Percentiles rank a stretch among this genome's conserved stretches.
These are phyloP conservation scores for Stratiomys singularior DNA, from an alignment of 2,888 invertebrate species.

Conservation along the genomic window DNA sequence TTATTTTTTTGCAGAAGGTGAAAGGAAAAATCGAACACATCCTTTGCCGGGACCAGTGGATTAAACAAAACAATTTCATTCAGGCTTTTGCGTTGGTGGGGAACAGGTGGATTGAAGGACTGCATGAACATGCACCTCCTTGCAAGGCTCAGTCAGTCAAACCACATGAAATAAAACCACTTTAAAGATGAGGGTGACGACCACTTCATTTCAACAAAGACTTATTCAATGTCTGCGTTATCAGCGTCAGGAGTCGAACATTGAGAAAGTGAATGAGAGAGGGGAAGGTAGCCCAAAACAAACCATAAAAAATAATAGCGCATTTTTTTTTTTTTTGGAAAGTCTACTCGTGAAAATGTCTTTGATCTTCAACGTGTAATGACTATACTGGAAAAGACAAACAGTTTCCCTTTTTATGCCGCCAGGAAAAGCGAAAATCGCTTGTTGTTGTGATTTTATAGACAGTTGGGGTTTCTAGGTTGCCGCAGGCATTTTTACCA, in stretches of 20 bases:
- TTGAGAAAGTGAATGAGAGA: no score
- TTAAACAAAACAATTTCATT: background rate
- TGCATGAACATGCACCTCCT: background rate
- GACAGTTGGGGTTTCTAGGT: no score
- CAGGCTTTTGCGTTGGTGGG: background rate
- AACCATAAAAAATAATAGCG: no score
- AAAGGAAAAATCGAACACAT: background rate
- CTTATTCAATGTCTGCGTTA: no score
- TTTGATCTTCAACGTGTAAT: background rate
- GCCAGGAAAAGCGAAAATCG: no score
- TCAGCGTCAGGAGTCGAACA: no score
- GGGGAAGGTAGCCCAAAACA: no score
- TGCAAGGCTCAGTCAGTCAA: background rate
- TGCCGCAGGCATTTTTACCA: no score
- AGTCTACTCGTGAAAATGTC: background rate
- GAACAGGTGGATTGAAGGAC: background rate
- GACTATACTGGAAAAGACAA: no score
- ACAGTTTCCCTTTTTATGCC: no score
- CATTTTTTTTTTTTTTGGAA: no score
- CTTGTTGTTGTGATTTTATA: no score
- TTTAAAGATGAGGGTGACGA: background rate
- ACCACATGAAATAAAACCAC: background rate
- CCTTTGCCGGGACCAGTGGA: background rate
- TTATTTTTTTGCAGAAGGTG: background rate
- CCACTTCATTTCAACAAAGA: background rate